Evolutionary conservation across 2,888 invertebrate genomes (phyloP), one percentile per base, ranked within the genome.

Genomic region (Tachina lurida): DNA sequence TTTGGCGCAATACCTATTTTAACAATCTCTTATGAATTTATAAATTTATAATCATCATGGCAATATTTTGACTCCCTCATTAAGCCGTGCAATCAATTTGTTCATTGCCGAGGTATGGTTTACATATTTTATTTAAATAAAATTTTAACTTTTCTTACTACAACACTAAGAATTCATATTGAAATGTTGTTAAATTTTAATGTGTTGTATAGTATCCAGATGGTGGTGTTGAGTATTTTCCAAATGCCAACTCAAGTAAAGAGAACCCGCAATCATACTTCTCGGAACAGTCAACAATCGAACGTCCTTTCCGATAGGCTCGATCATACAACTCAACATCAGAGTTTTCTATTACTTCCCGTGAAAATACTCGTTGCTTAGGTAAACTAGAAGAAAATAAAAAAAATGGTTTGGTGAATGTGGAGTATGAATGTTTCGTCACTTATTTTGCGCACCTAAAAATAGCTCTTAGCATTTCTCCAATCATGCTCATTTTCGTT

Each of bases 231-330:
- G 92, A 91, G 86, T 93, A 93, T 87, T 91, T 94, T 8, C 96
- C 96, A 88, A 96, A 94, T 9, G 95, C 96, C 91, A 96, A 92
- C 91, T 96, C 96, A 54, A 96, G 94, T 84, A 97, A 91, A 0
- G 96, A 96, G 88, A 96, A 93, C 3, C 95, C 94, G 90, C 97
- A 97, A 22, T 93, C 92, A 88, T 94, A 95, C 88, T 93, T 93
- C 78, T 91, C 87, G 5, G 94, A 93, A 89, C 96, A 96, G 87
- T 94, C 91, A 19, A 15, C 52, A 60, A 91, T 88, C 9, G 89
- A 87, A 45, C 90, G 91, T 47, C 94, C 95, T 70, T 92, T 92
- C 85, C 94, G 93, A 89, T 95, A 95, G 3, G 96, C 96, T 60
- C 94, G 93, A 88, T 96, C 95, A 90, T 96, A 96, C 79, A 94